Percentiles rank a stretch among this genome's conserved stretches.
Conservation (phyloP, 2,797 vertebrate species). For the Delichon dasypus region DNA sequence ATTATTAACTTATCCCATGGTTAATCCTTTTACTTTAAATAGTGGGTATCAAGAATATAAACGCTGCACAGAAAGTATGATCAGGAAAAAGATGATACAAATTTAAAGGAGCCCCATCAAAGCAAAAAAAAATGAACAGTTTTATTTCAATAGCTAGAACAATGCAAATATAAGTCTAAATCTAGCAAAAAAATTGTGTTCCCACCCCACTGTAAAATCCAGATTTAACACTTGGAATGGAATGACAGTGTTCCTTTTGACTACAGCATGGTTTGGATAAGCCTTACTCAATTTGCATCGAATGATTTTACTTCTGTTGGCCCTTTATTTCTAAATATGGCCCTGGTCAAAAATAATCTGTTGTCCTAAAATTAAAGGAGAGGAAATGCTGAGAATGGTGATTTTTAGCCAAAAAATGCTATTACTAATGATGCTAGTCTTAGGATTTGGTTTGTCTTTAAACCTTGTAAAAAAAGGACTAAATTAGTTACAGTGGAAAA, state of each 20-base stretch:
- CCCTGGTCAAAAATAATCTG: background rate
- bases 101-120: background rate
- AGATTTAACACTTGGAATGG: background rate
- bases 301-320: background rate
- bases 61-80: background rate
- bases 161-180: background rate
- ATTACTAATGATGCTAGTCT: background rate
- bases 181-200: background rate
- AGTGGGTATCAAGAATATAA: background rate
- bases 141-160: background rate
- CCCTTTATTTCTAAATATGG: background rate
- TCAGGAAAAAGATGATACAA: background rate
- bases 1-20: background rate
- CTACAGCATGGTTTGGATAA: accelerated
- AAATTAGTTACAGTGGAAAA: background rate
- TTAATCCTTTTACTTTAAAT: slow-evolving; percentile 1
- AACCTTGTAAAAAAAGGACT: background rate
- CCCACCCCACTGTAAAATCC: background rate
- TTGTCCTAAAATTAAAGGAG: background rate
- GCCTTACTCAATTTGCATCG: background rate
- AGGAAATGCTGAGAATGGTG: background rate
- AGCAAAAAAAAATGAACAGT: background rate
- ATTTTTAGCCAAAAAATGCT: background rate
- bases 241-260: background rate
- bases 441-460: background rate